Evolutionary conservation across 2,888 invertebrate species (phyloP), one percentile per base, ranked within the genome.

Genomic region (Drosophila villosipedis): DNA sequence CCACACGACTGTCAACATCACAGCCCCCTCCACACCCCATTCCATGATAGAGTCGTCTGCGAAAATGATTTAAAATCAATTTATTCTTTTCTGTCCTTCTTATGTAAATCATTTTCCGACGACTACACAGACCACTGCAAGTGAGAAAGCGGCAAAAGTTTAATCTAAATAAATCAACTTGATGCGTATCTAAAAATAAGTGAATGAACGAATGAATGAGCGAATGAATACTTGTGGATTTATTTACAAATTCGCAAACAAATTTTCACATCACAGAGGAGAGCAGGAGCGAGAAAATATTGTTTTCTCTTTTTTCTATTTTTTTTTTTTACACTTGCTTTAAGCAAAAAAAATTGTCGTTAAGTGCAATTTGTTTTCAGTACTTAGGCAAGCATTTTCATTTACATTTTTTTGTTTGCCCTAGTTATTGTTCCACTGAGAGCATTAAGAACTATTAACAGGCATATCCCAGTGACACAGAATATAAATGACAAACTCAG

Each of bases 1-100:
- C 28, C 55, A n/a, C 28, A 16, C 22, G 49, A 55, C 49, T 68
- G 82, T 78, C 78, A 81, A 68, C 81, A 70, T 68, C 64, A 35
- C 58, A 67, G 37, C 64, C 62, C 49, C 70, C 22, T 31, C 25
- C 22, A 2, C 9, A 2, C 9, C 16, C 7, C 16, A 0, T n/a
- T 2, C 4, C 3, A 0, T 1, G 59, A 55, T 73, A 73, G 70
- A 75, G 68, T 75, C 65, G 75, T 76, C 84, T 84, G 86, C 76
- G 83, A 84, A 91, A 91, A 89, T 91, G 91, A 91, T 91, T 91
- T 91, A 91, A 91, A 91, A 91, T 91, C 91, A 91, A 91, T 91
- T 91, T 91, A 90, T 85, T 89, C 90, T 84, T 83, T 90, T 87
- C 85, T 85, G 84, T 79, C 82, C 79, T 84, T 89, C 89, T 85